Percentiles rank a stretch among this genome's conserved stretches.
Evolutionary conservation across 2,113 vertebrate genomes (phyloP).

Genomic region (Emydura subglobosa): DNA sequence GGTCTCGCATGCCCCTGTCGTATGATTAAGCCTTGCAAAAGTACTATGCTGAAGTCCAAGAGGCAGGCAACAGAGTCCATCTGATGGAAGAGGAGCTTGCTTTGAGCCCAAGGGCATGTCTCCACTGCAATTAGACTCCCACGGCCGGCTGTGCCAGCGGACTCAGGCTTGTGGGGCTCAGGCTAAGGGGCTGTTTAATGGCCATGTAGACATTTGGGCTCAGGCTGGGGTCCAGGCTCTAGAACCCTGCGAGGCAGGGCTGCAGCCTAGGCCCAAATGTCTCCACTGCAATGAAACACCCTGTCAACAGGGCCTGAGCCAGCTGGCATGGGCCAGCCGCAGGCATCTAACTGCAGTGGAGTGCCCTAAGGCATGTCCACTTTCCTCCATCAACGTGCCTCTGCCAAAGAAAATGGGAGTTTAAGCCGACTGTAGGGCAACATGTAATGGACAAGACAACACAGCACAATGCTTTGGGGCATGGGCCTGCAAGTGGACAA

Average conservation of each 20-base stretch:
- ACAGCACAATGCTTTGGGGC: fast-evolving
- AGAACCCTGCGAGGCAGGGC: not conserved
- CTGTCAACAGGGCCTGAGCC: not conserved
- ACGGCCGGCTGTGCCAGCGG: not conserved
- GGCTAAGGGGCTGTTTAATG: not conserved
- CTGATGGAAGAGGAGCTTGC: not conserved
- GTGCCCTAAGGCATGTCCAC: not conserved
- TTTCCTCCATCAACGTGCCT: not conserved
- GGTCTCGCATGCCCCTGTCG: not conserved
- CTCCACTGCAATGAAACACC: not conserved
- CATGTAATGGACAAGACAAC: not conserved
- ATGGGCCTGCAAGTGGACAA: not conserved
- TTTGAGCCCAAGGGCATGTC: not conserved
- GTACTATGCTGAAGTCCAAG: fast-evolving
- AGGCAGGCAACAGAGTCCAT: not conserved
- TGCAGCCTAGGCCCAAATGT: not conserved
- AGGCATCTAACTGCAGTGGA: not conserved
- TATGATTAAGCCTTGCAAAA: fast-evolving
- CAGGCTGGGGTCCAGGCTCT: not conserved
- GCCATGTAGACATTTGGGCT: not conserved
- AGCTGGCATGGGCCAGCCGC: not conserved
- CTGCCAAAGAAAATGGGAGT: fast-evolving
- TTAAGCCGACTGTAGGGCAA: not conserved
- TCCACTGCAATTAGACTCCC: not conserved
- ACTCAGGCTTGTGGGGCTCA: not conserved